These are phyloP conservation scores for Euura lappo DNA, from an alignment of 1,140 invertebrate genomes.

Conservation along the genomic window DNA sequence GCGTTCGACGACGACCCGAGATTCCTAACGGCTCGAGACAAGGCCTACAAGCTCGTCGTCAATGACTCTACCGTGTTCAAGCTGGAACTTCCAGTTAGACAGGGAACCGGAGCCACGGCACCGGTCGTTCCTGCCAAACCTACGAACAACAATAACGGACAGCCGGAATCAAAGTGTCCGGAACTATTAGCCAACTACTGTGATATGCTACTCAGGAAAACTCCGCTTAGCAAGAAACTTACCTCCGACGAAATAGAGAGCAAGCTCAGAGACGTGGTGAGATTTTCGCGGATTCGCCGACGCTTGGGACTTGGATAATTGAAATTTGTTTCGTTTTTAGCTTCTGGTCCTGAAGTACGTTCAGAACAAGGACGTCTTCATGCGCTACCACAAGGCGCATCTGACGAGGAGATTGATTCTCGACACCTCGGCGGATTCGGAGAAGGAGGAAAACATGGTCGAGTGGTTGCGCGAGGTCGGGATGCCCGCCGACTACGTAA, in stretches of 20 bases:
- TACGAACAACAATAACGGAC: conserved; percentile 51
- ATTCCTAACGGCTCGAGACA: conserved; percentile 97
- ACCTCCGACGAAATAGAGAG: conserved; percentile 98
- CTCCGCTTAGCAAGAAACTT: conserved; percentile 93
- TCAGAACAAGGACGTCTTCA: conserved; percentile 99
- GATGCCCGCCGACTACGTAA: conserved; percentile 99
- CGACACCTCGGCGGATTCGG: conserved; percentile 96
- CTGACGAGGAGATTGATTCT: conserved; percentile 93
- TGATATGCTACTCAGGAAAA: conserved; percentile 98
- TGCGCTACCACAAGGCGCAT: conserved; percentile 99
- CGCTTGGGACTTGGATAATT: conserved; percentile 19
- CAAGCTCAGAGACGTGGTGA: conserved; percentile 88
- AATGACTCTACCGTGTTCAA: conserved; percentile 98
- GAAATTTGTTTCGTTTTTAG: conserved; percentile 58
- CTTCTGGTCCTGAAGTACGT: conserved; percentile 98
- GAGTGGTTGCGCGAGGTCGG: conserved; percentile 94
- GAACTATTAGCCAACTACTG: conserved; percentile 99
- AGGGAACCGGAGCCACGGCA: conserved; percentile 54
- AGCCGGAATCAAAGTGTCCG: conserved; percentile 96
- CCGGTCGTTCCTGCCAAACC: conserved; percentile 45
- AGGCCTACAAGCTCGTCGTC: conserved; percentile 97
- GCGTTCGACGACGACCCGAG: conserved; percentile 97
- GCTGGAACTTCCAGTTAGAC: conserved; percentile 74
- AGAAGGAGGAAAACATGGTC: conserved; percentile 99
- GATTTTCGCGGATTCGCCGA: conserved; percentile 40